phyloP scores from a whole-genome alignment of 2,888 invertebrate species.

The Polietes domitor region DNA sequence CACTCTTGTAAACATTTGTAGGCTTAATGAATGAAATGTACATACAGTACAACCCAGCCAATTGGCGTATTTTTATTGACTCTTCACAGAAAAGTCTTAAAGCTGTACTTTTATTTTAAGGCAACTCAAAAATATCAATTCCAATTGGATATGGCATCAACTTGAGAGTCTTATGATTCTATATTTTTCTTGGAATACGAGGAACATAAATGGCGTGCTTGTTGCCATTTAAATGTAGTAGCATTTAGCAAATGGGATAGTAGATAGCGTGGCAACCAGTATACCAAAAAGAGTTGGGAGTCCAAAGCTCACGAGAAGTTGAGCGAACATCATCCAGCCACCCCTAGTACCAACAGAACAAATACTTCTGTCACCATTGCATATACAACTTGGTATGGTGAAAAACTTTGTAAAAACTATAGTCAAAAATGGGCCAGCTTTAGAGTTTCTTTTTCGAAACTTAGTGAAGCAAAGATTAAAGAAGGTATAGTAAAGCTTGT shows the following conservation, averaged over 20 bases:
- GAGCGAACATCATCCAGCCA: slow-evolving; percentile 20
- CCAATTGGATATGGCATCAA: too few relatives aligned
- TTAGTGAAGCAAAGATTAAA: too few relatives aligned
- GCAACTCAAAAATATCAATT: too few relatives aligned
- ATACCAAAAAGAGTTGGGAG: slow-evolving; percentile 15
- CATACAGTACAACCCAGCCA: too few relatives aligned
- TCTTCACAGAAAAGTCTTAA: too few relatives aligned
- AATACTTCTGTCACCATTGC: neutral
- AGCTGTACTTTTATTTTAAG: too few relatives aligned
- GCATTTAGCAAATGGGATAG: neutral
- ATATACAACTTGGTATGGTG: neutral
- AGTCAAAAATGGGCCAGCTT: neutral
- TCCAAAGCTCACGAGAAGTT: neutral
- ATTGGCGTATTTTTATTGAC: too few relatives aligned
- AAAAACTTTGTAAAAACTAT: neutral
- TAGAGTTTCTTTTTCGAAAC: slow-evolving; percentile 27
- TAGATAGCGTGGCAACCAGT: slow-evolving; percentile 12
- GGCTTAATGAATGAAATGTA: too few relatives aligned
- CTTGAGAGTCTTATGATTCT: too few relatives aligned
- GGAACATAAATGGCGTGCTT: neutral
- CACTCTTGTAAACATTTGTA: too few relatives aligned
- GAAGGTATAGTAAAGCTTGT: too few relatives aligned
- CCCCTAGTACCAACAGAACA: slow-evolving; percentile 20
- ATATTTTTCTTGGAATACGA: neutral
- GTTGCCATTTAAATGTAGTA: neutral